phyloP scores from a whole-genome alignment of 1,140 invertebrate species.

The Drosophila pruinosa region DNA sequence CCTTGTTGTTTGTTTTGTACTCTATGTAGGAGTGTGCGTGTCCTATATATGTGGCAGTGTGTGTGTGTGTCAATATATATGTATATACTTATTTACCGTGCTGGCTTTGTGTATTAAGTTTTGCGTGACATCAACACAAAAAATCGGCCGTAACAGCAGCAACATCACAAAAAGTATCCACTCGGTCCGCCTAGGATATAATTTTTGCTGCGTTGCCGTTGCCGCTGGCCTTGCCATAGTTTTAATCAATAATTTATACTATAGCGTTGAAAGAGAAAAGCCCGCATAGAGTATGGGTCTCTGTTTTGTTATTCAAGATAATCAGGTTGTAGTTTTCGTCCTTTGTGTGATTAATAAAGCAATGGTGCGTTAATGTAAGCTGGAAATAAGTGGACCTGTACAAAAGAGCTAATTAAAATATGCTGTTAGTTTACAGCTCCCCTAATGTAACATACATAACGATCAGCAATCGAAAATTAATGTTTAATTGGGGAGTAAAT shows the following conservation, averaged over 20 bases:
- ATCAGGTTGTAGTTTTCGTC: slow-evolving; percentile 19
- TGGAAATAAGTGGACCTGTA: no score
- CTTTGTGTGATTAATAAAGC: slow-evolving; percentile 10
- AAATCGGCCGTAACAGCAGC: slow-evolving; percentile 22
- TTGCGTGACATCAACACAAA: slow-evolving; percentile 66
- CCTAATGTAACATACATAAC: neutral
- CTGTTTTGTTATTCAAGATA: slow-evolving; percentile 26
- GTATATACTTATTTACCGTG: slow-evolving; percentile 21
- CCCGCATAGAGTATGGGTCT: neutral
- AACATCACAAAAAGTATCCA: slow-evolving; percentile 23
- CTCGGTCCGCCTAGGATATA: slow-evolving; percentile 43
- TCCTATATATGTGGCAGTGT: slow-evolving; percentile 9
- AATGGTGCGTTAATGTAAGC: neutral
- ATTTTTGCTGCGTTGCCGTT: slow-evolving; percentile 37
- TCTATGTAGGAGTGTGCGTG: slow-evolving; percentile 3
- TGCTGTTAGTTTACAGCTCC: neutral
- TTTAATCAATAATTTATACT: slow-evolving; percentile 72
- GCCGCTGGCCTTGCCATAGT: slow-evolving; percentile 60
- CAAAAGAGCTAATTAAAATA: neutral
- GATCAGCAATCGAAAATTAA: neutral
- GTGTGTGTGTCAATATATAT: slow-evolving; percentile 5
- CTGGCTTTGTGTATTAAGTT: slow-evolving; percentile 67
- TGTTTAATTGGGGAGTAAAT: neutral
- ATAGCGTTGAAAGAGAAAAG: slow-evolving; percentile 24
- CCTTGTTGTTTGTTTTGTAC: slow-evolving; percentile 38